Base-by-base conservation (phyloP, 2,888 invertebrate species). In the Cremastinae sp. region DNA sequence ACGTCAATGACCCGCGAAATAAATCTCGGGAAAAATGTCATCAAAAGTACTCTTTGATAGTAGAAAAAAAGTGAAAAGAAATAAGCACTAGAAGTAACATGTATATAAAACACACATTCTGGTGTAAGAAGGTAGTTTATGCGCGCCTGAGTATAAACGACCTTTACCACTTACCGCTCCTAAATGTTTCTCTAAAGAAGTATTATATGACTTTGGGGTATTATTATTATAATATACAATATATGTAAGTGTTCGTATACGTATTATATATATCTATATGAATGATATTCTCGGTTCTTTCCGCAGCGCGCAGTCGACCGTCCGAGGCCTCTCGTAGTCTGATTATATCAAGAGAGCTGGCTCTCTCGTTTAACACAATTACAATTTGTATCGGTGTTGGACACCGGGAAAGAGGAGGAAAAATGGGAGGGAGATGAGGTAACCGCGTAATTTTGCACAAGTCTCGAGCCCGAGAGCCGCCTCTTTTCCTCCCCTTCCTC, bases 311-410 rank as follows among this genome's bases (percentile, higher is more conserved):
- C 41, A 2, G 14, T 41, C 20, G 9, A n/a, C 10, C 10, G 43
- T 14, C 16, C 65, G 65, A 47, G 58, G 56, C 18, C 53, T 53
- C 43, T 49, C 16, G 56, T n/a, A n/a, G n/a, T 45, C 62, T 64
- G 65, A 54, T 64, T 58, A 72, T 68, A 72, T 72, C 68, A 62
- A 28, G 28, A 28, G 28, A 28, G 28, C 72, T 41, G 62, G 59
- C 47, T 58, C 73, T 75, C 79, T 77, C 75, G 81, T 81, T 84
- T 80, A 82, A 84, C 84, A 82, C 83, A 81, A 83, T 84, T 83
- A 83, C 83, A 84, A 86, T 86, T 82, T 84, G 83, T 82, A 83
- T 75, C 66, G 73, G 75, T 74, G 56, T 36, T 16, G 47, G 71
- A 64, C 36, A 38, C 18, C 7, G 45, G 59, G 47, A 68, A 8